Conservation (phyloP, 2,888 invertebrate genomes). For the Cabera pusaria region DNA sequence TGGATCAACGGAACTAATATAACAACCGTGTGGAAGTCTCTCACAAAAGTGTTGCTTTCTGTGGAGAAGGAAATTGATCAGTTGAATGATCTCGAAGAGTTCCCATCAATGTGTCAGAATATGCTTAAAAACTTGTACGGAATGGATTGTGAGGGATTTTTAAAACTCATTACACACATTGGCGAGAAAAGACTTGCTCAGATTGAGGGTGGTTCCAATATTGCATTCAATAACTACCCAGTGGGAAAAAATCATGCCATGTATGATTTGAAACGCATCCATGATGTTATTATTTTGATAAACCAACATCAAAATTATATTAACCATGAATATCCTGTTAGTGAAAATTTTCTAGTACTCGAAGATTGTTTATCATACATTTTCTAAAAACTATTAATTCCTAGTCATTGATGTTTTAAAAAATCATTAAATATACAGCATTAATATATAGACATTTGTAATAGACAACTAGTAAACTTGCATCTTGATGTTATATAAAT, state of each 20-base stretch:
- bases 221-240: conserved; percentile 61
- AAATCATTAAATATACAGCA: no score
- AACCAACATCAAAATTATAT: conserved; percentile 45
- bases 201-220: conserved; percentile 50
- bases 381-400: conserved; percentile 9
- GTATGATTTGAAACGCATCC: conserved; percentile 57
- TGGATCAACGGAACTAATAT: conserved; percentile 97
- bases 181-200: conserved; percentile 81
- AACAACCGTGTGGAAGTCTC: conserved; percentile 86
- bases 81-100: conserved; percentile 87
- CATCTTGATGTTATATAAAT: no score
- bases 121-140: conserved; percentile 91
- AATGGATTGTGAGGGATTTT: conserved; percentile 88
- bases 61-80: conserved; percentile 92
- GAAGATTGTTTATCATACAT: conserved; percentile 8
- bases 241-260: conserved; percentile 61
- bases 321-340: conserved; percentile 34
- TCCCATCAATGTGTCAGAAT: conserved; percentile 90
- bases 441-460: no score
- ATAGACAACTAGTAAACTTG: no score
- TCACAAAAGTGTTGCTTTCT: conserved; percentile 84
- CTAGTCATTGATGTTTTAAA: no score
- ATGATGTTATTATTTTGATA: conserved; percentile 48
- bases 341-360: conserved; percentile 10
- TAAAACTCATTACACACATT: conserved; percentile 86